Percentiles rank a stretch among this genome's conserved stretches.
phyloP scores from a whole-genome alignment of 2,888 invertebrate genomes.

The Nymphalis urticae region DNA sequence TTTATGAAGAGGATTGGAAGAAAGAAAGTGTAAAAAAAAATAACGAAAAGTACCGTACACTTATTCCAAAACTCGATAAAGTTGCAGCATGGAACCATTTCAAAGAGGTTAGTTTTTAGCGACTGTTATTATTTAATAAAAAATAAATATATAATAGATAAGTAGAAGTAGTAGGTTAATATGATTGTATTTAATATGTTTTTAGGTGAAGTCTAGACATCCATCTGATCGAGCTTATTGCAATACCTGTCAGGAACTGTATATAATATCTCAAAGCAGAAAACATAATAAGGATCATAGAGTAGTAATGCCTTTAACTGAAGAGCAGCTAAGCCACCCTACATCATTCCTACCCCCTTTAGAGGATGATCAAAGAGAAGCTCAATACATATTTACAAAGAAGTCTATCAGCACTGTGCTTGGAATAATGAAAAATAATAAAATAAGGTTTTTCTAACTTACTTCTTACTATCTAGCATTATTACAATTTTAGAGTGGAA shows the following conservation, averaged over 20 bases:
- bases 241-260: constrained; percentile 83
- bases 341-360: constrained; percentile 86
- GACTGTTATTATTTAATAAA: background rate
- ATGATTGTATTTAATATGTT: constrained; percentile 25
- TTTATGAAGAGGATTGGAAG: constrained; percentile 79
- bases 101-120: constrained; percentile 64
- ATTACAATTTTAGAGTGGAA: no score
- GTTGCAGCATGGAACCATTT: constrained; percentile 74
- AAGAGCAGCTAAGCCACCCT: constrained; percentile 83
- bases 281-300: constrained; percentile 82
- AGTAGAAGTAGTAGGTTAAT: background rate
- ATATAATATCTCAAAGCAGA: constrained; percentile 57
- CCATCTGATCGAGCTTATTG: constrained; percentile 83
- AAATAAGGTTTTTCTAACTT: constrained; percentile 76
- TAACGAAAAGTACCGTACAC: constrained; percentile 70
- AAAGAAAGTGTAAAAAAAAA: constrained; percentile 71
- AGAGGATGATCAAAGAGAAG: constrained; percentile 89
- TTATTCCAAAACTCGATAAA: constrained; percentile 78
- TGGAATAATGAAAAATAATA: constrained; percentile 81
- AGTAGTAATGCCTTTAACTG: constrained; percentile 75
- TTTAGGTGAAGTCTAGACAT: constrained; percentile 68
- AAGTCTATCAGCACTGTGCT: constrained; percentile 84
- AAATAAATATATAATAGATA: no score
- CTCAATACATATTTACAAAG: constrained; percentile 92
- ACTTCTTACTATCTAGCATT: background rate